Evolutionary conservation across 2,113 vertebrate species (phyloP).

Genomic region (human (Homo sapiens)): DNA sequence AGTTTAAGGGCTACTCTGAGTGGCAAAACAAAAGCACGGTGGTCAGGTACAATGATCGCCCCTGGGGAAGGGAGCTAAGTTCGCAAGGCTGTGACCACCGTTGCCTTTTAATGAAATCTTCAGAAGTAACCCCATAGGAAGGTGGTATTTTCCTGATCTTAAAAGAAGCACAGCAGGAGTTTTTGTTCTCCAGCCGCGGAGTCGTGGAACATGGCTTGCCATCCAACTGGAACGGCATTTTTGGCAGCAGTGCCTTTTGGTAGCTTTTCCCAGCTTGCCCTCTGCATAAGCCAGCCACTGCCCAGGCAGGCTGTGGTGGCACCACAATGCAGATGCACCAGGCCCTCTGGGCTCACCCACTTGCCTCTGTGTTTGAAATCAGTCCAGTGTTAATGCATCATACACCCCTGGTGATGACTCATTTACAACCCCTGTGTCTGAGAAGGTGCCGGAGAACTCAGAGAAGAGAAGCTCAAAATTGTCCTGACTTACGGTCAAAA

Average conservation of each 20-base stretch:
- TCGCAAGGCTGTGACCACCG: neutral
- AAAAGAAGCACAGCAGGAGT: neutral
- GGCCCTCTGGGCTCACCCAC: neutral
- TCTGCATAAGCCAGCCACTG: neutral
- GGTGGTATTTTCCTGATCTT: neutral
- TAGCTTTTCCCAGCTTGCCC: conserved; percentile 11
- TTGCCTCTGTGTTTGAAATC: neutral
- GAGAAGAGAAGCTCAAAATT: neutral
- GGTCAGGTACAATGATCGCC: neutral
- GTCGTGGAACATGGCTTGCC: neutral
- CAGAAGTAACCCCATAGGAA: neutral
- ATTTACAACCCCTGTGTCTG: neutral
- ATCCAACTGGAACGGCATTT: conserved; percentile 37
- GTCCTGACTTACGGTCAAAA: conserved; percentile 7
- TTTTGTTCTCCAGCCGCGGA: neutral
- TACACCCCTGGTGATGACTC: neutral
- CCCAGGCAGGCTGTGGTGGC: neutral
- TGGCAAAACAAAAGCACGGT: neutral
- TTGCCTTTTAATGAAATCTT: neutral
- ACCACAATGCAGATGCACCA: neutral
- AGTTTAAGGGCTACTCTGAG: neutral
- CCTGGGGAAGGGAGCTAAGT: neutral
- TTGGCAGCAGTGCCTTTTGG: neutral
- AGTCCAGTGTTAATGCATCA: neutral
- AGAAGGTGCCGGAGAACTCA: neutral